phyloP scores from a whole-genome alignment of 2,888 invertebrate species.

The Fragum fragum region DNA sequence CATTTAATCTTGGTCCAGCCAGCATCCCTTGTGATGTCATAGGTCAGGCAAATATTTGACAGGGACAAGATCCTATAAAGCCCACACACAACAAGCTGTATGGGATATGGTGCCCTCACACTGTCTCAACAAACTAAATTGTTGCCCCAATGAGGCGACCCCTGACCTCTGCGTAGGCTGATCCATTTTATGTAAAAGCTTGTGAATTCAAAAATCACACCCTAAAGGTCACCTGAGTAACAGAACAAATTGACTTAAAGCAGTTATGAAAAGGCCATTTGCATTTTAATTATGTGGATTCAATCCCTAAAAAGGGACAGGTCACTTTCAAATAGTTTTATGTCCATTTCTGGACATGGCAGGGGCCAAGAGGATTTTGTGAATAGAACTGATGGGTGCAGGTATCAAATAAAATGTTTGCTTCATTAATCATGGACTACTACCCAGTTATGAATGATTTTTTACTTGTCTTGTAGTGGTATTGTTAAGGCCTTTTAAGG shows the following conservation, averaged over 20 bases:
- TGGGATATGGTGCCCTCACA: constrained; percentile 41
- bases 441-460: not conserved
- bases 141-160: constrained; percentile 58
- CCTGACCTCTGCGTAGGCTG: constrained; percentile 54
- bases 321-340: constrained; percentile 42
- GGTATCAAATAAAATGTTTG: not conserved
- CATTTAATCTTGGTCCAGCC: constrained; percentile 18
- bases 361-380: not conserved
- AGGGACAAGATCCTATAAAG: constrained; percentile 58
- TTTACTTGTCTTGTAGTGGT: too few species aligned
- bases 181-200: constrained; percentile 35
- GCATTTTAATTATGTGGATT: constrained; percentile 69
- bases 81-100: constrained; percentile 65
- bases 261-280: constrained; percentile 70
- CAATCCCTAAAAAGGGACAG: constrained; percentile 55
- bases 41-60: constrained; percentile 70
- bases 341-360: constrained; percentile 10
- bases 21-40: constrained; percentile 63
- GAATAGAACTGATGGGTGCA: not conserved
- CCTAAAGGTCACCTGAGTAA: constrained; percentile 52
- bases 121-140: constrained; percentile 56
- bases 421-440: constrained; percentile 9
- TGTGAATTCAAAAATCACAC: constrained; percentile 38
- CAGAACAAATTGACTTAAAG: constrained; percentile 69
- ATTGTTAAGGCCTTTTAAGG: too few species aligned